Conservation (phyloP, 2,888 invertebrate genomes). For the Lydus trimaculatus region DNA sequence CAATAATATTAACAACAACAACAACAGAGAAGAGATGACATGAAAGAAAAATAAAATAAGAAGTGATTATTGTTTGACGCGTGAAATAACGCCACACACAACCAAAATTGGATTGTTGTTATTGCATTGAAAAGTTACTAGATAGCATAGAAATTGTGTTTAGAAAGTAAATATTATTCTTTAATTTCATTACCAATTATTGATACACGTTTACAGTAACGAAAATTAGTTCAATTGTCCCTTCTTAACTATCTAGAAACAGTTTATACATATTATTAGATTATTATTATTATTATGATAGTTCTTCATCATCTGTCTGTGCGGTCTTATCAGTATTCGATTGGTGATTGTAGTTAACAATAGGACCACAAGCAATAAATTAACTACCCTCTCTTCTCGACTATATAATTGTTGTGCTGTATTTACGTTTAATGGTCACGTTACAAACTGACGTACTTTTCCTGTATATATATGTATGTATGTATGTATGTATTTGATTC, state of each 20-base stretch:
- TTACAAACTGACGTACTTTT: constrained; percentile 51
- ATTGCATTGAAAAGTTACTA: background rate
- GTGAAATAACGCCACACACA: constrained; percentile 41
- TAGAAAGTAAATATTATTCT: constrained; percentile 55
- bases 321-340: constrained; percentile 58
- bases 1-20: constrained; percentile 31
- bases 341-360: constrained; percentile 57
- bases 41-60: constrained; percentile 43
- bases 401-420: constrained; percentile 31
- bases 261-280: too few relatives aligned
- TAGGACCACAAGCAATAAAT: constrained; percentile 60
- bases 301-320: constrained; percentile 36
- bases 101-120: background rate
- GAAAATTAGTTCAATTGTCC: background rate
- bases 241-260: too few relatives aligned
- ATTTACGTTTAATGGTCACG: constrained; percentile 36
- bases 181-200: constrained; percentile 45
- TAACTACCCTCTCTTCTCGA: constrained; percentile 55
- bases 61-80: constrained; percentile 47
- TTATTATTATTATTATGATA: too few relatives aligned
- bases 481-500: background rate
- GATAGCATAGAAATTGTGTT: constrained; percentile 47
- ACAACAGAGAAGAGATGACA: constrained; percentile 19
- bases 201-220: background rate
- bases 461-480: constrained; percentile 37